A percentile compares a stretch with the other conserved stretches of the same genome.
phyloP scores from a whole-genome alignment of 2,797 vertebrate species.

The Lepus townsendii region DNA sequence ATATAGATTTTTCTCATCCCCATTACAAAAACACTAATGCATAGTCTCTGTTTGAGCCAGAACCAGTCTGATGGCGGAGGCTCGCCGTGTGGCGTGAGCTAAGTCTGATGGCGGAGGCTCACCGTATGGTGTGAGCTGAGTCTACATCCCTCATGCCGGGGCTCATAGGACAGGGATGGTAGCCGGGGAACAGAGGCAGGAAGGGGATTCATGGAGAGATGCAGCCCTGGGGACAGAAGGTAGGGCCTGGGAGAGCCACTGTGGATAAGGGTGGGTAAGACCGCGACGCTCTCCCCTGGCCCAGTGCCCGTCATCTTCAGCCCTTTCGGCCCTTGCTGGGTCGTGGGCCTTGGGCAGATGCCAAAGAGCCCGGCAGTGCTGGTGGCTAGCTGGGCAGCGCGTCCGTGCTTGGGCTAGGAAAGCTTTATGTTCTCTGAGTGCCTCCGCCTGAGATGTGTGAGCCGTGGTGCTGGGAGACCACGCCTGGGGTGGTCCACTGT shows the following conservation, averaged over 20 bases:
- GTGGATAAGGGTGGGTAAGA: background rate
- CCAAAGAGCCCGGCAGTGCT: slow-evolving; percentile 73
- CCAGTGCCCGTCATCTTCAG: background rate
- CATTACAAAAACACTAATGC: slow-evolving; percentile 11
- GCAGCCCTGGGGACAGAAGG: background rate
- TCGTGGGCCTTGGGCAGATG: slow-evolving; percentile 72
- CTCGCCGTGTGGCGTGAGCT: background rate
- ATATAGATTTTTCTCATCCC: slow-evolving; percentile 30
- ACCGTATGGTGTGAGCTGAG: background rate
- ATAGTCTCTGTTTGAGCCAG: slow-evolving; percentile 32
- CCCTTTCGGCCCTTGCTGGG: slow-evolving; percentile 43
- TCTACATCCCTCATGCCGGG: background rate
- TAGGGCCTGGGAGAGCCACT: slow-evolving; percentile 12
- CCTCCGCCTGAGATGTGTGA: slow-evolving; percentile 18
- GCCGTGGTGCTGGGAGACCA: slow-evolving; percentile 1
- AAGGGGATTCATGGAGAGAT: background rate
- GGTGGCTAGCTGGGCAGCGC: slow-evolving; percentile 42
- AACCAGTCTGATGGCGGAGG: background rate
- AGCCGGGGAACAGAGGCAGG: background rate
- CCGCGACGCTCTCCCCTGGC: background rate
- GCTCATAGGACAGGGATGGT: slow-evolving; percentile 1
- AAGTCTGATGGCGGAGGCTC: background rate
- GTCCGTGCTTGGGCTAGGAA: slow-evolving; percentile 53
- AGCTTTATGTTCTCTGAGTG: slow-evolving; percentile 75
- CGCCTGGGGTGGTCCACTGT: background rate